Evolutionary conservation across 2,888 invertebrate genomes (phyloP).

Genomic region (Apotomis turbidana): DNA sequence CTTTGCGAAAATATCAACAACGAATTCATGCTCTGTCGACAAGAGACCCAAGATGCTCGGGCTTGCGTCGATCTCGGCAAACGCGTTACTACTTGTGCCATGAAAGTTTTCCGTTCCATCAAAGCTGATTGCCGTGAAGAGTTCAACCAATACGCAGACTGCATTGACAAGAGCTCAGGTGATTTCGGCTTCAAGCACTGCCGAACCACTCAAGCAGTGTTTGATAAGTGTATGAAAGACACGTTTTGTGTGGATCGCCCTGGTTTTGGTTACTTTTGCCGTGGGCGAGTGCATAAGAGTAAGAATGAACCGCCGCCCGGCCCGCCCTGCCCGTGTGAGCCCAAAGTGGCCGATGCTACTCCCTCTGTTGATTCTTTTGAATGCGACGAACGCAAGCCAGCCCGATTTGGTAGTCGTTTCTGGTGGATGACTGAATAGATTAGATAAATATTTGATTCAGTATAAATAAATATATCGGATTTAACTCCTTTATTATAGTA

Average conservation of each 20-base stretch:
- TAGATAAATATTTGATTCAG: no score
- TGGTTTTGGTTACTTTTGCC: conserved; percentile 91
- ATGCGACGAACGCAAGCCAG: conserved; percentile 80
- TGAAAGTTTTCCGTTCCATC: conserved; percentile 92
- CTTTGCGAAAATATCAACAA: conserved; percentile 95
- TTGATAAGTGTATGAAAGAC: conserved; percentile 92
- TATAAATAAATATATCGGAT: no score
- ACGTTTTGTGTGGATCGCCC: conserved; percentile 91
- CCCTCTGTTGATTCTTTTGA: conserved; percentile 83
- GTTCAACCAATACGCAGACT: conserved; percentile 90
- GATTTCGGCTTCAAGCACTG: conserved; percentile 86
- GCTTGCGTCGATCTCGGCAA: conserved; percentile 94
- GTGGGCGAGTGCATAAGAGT: conserved; percentile 86
- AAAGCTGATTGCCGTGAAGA: conserved; percentile 92
- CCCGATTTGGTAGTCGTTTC: conserved; percentile 86
- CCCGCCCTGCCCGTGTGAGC: conserved; percentile 77
- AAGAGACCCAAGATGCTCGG: conserved; percentile 91
- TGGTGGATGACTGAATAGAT: conserved; percentile 75
- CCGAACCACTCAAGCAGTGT: conserved; percentile 91
- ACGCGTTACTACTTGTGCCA: conserved; percentile 92
- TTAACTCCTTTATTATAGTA: no score
- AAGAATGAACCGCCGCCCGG: conserved; percentile 82
- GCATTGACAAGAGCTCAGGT: conserved; percentile 90
- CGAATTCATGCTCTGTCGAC: conserved; percentile 96
- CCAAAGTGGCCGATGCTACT: conserved; percentile 86